phyloP scores from a whole-genome alignment of 92 coral and sea anemone species.

The Epizoanthus ramosus region DNA sequence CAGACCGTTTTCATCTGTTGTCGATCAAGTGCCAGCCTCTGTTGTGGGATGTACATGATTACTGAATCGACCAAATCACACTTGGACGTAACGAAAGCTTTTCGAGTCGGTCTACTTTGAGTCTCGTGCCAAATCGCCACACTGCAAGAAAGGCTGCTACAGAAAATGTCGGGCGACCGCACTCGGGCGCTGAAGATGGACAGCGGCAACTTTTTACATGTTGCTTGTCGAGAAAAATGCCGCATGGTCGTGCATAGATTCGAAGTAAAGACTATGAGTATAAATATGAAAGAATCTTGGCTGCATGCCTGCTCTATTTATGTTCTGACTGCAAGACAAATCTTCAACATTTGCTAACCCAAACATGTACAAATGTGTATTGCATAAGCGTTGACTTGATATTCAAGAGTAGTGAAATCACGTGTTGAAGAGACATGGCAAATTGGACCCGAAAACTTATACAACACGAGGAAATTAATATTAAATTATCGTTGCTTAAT shows the following conservation, averaged over 20 bases:
- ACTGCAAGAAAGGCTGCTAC: background rate
- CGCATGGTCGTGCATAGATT: background rate
- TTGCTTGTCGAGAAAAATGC: background rate
- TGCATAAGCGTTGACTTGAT: background rate
- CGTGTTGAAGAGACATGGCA: too few relatives aligned
- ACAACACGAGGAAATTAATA: background rate
- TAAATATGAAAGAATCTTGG: background rate
- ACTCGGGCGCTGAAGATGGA: too few relatives aligned
- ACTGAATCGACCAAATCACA: background rate
- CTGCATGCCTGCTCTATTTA: background rate
- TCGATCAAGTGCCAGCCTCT: conserved; percentile 5
- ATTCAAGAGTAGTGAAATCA: background rate
- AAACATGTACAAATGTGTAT: background rate
- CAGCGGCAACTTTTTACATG: too few relatives aligned
- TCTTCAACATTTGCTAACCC: background rate
- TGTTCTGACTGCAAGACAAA: background rate
- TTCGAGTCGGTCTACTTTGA: background rate
- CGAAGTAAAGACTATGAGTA: background rate
- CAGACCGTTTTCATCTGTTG: conserved; percentile 11
- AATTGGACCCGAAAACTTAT: background rate
- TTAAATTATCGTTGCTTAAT: conserved; percentile 3
- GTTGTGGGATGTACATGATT: conserved; percentile 14
- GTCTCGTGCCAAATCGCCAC: background rate
- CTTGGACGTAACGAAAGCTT: background rate
- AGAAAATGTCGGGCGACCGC: background rate